These are phyloP conservation scores for Catharus fuscescens DNA, from an alignment of 2,113 vertebrate genomes.

Conservation along the genomic window DNA sequence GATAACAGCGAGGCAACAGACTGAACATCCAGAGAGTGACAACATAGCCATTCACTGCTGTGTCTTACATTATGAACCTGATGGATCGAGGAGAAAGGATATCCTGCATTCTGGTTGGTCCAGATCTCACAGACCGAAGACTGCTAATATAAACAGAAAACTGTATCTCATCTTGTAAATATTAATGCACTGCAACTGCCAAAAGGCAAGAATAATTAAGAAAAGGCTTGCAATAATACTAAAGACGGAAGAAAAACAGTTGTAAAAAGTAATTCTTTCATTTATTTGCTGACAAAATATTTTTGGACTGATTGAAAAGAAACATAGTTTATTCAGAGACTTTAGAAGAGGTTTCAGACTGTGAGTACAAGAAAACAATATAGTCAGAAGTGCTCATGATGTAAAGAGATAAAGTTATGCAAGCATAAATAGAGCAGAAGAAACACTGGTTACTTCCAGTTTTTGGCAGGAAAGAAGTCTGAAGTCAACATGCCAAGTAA, in stretches of 20 bases:
- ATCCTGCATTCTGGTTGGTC: constrained; percentile 86
- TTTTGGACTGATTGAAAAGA: constrained; percentile 36
- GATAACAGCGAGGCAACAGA: constrained; percentile 73
- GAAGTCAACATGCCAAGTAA: constrained; percentile 9
- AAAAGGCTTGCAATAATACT: constrained; percentile 52
- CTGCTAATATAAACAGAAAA: constrained; percentile 86
- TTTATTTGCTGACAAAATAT: constrained; percentile 57
- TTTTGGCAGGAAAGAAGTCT: constrained; percentile 4
- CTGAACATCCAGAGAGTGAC: constrained; percentile 67
- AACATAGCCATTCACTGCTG: constrained; percentile 67
- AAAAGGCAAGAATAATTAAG: constrained; percentile 64
- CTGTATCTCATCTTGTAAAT: constrained; percentile 82
- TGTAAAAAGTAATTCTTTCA: constrained; percentile 39
- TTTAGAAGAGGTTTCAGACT: constrained; percentile 24
- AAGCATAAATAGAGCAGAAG: not conserved
- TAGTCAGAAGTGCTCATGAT: constrained; percentile 28
- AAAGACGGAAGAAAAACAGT: constrained; percentile 44
- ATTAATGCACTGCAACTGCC: constrained; percentile 69
- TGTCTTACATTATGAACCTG: constrained; percentile 86
- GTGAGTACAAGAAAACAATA: constrained; percentile 46
- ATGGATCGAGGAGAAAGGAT: constrained; percentile 84
- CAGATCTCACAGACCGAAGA: constrained; percentile 85
- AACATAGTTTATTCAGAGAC: not conserved
- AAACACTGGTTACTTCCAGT: not conserved
- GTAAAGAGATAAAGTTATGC: constrained; percentile 23